Evolutionary conservation across 1,140 invertebrate species (phyloP), one percentile per base, ranked within the genome.

Genomic region (Lycorma delicatula): DNA sequence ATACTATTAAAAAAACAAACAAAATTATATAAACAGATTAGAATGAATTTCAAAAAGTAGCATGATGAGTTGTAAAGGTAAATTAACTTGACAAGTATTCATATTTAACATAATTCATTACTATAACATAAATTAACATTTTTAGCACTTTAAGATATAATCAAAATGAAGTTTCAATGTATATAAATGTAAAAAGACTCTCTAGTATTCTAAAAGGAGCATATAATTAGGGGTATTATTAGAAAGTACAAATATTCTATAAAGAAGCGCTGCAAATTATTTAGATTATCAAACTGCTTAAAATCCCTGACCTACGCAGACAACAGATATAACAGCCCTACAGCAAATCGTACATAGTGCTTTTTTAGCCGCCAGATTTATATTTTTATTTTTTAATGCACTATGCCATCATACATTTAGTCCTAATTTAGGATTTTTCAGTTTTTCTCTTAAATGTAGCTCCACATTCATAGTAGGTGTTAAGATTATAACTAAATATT

Each of bases 401-500:
- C 3, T 22, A 23, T 25, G 20, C 23, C 47, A 22, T 3, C 9
- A n/a, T 9, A 23, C 25, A 49, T 49, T 49, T 11, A 49, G 4
- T 18, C 18, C 47, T 22, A 49, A 26, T 25, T 49, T 49, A 23
- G 47, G 18, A 22, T 18, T 3, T 22, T 18, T 16, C 20, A 20
- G 20, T 16, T 46, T 25, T 22, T 49, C 13, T 23, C 3, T 12
- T 22, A 22, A 49, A 23, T 22, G n/a, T n/a, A n/a, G n/a, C n/a
- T n/a, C n/a, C n/a, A n/a, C n/a, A n/a, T n/a, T n/a, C n/a, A n/a
- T n/a, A n/a, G 47, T 49, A 23, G 47, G 20, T 22, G 13, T 26
- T 9, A 50, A 49, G 12, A 50, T 26, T 20, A 49, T 18, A 3
- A 22, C 54, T 12, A 49, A 23, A 22, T 56, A 56, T 13, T 56